Conservation (phyloP, 2,797 vertebrate species). For the Nasua narica region DNA sequence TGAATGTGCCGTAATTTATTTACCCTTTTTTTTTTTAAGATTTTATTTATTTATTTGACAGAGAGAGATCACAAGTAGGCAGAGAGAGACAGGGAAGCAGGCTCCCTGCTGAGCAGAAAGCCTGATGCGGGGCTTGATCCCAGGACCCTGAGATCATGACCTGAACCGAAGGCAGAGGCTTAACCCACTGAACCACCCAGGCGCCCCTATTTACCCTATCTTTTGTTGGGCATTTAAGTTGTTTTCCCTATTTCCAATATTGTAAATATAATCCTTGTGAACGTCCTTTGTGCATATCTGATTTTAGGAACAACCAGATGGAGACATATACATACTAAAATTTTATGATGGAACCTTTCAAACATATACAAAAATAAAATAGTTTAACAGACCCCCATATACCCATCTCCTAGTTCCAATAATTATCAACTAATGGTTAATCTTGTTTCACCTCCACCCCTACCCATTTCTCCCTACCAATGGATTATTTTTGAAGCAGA, state of each 20-base stretch:
- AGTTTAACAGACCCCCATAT: not conserved
- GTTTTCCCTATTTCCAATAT: constrained; percentile 33
- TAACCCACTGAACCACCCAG: too few relatives aligned
- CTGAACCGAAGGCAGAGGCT: too few relatives aligned
- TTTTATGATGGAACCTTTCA: constrained; percentile 4
- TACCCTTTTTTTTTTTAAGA: not conserved
- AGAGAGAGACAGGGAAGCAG: too few relatives aligned
- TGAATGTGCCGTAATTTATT: constrained; percentile 39
- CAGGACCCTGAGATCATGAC: too few relatives aligned
- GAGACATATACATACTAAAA: constrained; percentile 19
- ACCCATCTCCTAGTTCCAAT: not conserved
- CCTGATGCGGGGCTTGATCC: too few relatives aligned
- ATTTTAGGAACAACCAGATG: constrained; percentile 20
- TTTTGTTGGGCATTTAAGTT: constrained; percentile 20
- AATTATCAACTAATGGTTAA: not conserved
- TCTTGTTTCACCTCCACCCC: not conserved
- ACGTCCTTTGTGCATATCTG: constrained; percentile 1
- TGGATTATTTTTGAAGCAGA: constrained; percentile 37
- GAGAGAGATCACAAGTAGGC: too few relatives aligned
- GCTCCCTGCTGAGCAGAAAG: too few relatives aligned
- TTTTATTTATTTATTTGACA: too few relatives aligned
- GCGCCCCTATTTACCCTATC: not conserved
- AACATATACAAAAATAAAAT: not conserved
- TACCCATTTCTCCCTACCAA: not conserved
- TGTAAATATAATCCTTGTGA: constrained; percentile 37